A percentile compares a stretch with the other conserved stretches of the same genome.
These are phyloP conservation scores for Idris sp. DNA, from an alignment of 1,140 invertebrate genomes.

Conservation along the genomic window DNA sequence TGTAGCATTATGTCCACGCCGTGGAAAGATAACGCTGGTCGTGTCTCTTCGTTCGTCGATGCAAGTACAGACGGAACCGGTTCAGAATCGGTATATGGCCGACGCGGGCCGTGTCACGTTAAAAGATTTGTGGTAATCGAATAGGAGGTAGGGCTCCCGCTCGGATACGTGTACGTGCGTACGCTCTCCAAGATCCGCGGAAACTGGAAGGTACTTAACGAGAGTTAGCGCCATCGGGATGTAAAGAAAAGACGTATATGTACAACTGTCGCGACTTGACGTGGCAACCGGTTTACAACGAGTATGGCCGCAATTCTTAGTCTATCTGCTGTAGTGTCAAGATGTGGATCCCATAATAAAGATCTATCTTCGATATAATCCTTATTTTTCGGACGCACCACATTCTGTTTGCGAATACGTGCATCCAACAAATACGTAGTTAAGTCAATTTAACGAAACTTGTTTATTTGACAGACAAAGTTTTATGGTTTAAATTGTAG, in stretches of 20 bases:
- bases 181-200: conserved; percentile 47
- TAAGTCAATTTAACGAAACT: conserved; percentile 43
- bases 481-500: conserved; percentile 36
- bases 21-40: conserved; percentile 55
- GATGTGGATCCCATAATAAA: conserved; percentile 68
- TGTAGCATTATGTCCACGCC: conserved; percentile 68
- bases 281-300: conserved; percentile 70
- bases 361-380: conserved; percentile 56
- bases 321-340: conserved; percentile 54
- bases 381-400: conserved; percentile 20
- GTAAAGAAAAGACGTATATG: conserved; percentile 57
- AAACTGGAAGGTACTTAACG: conserved; percentile 66
- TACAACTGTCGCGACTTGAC: conserved; percentile 66
- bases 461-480: conserved; percentile 15
- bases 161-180: conserved; percentile 29
- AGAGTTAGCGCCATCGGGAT: conserved; percentile 63
- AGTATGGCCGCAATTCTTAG: conserved; percentile 68
- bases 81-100: conserved; percentile 69
- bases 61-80: conserved; percentile 64
- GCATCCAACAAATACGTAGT: conserved; percentile 44
- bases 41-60: conserved; percentile 62
- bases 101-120: conserved; percentile 61
- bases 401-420: conserved; percentile 10
- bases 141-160: conserved; percentile 63
- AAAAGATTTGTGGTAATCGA: conserved; percentile 69